Base-by-base conservation (phyloP, 2,888 invertebrate species). In the Athalia rosae region DNA sequence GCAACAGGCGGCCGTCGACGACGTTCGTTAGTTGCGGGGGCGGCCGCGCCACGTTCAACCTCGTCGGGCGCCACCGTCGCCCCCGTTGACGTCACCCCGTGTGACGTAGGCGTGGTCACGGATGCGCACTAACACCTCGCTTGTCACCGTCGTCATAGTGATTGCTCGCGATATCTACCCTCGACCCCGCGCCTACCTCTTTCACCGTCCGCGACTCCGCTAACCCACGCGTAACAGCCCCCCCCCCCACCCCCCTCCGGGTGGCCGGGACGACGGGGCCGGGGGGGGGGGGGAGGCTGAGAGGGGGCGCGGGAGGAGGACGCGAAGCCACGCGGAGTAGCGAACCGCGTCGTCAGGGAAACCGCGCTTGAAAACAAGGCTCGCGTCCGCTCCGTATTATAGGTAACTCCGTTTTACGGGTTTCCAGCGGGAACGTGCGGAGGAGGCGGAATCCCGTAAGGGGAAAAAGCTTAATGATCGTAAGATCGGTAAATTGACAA, bases 41-140 rank as follows among this genome's bases (percentile, higher is more conserved):
- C 63, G 80, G 69, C 83, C 82, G 80, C 83, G 82, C 83, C 86
- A 85, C 86, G 87, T 84, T 87, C 82, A 71, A 82, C 81, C 81
- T 79, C 59, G 83, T 79, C 80, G 84, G 84, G 86, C 84, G 85
- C 84, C 82, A 84, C 82, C 82, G 84, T 84, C 84, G 84, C 79
- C 80, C 78, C 80, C 79, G 82, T 82, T 87, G 88, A 89, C 89
- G 89, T 88, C 89, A 88, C 85, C 78, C 80, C 76, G 79, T 84
- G 88, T 89, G 89, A 89, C 89, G 89, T 88, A 89, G 89, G 89
- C 89, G 89, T 89, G 89, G 89, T 88, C 88, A 89, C 87, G 88
- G 88, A 88, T 89, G 89, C 89, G 89, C 89, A 88, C 89, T 86
- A 88, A 87, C 89, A 89, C 89, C 89, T 89, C 85, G 86, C 83